Percentiles rank a stretch among this genome's conserved stretches.
These are phyloP conservation scores for Anguilla japonica DNA, from an alignment of 2,113 vertebrate genomes.

Conservation along the genomic window DNA sequence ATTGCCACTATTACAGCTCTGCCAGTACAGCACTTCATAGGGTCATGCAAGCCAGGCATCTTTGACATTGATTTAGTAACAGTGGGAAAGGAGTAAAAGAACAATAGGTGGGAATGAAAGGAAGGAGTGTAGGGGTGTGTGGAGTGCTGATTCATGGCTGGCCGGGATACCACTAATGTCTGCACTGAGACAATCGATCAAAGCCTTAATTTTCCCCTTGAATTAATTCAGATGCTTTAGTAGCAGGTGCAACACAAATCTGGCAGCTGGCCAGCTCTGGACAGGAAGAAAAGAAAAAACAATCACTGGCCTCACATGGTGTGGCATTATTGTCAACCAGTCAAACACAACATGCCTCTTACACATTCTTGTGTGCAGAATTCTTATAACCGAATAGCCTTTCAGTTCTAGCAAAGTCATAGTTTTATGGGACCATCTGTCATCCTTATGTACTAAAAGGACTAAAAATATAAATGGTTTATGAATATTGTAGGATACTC, in stretches of 20 bases:
- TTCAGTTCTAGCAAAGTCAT: not conserved
- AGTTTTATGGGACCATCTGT: not conserved
- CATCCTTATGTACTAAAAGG: not conserved
- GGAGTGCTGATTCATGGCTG: slow-evolving; percentile 56
- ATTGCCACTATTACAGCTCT: not conserved
- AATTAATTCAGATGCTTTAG: slow-evolving; percentile 53
- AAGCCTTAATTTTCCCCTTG: slow-evolving; percentile 61
- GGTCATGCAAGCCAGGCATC: not conserved
- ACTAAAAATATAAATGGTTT: not conserved
- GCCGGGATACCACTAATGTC: slow-evolving; percentile 58
- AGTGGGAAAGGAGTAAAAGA: not conserved
- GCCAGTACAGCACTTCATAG: not conserved
- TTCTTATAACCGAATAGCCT: not conserved
- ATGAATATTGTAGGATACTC: not conserved
- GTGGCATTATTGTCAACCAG: not conserved
- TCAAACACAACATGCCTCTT: not conserved
- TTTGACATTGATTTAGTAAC: not conserved
- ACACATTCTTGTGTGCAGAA: not conserved
- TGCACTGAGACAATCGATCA: slow-evolving; percentile 63
- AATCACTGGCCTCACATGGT: not conserved
- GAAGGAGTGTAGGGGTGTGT: slow-evolving; percentile 34
- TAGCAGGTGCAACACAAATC: slow-evolving; percentile 45
- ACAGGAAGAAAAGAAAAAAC: not conserved
- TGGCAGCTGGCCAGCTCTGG: slow-evolving; percentile 46
- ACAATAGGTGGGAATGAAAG: not conserved